These are phyloP conservation scores for Spheniscus humboldti DNA, from an alignment of 2,797 vertebrate species.

Conservation along the genomic window DNA sequence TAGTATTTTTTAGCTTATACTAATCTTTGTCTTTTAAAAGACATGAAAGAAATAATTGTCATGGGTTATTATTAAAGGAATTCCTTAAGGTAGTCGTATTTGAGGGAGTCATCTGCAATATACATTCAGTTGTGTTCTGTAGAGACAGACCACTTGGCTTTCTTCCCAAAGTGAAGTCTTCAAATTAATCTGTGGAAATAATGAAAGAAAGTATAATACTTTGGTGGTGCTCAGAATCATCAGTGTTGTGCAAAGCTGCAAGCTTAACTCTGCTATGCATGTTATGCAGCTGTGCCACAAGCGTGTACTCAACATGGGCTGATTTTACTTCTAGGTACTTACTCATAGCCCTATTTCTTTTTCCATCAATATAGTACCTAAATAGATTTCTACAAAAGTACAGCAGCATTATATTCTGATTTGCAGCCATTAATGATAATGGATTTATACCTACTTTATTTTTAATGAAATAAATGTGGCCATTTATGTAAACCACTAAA, in stretches of 20 bases:
- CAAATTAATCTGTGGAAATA: background rate
- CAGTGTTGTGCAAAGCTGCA: background rate
- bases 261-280: accelerated
- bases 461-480: background rate
- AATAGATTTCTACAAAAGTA: background rate
- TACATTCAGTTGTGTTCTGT: background rate
- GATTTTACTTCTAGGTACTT: background rate
- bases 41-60: background rate
- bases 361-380: background rate
- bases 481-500: background rate
- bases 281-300: background rate
- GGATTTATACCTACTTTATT: background rate
- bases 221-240: background rate
- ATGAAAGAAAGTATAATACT: background rate
- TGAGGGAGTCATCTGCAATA: background rate
- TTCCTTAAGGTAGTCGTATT: background rate
- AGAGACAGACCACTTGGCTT: background rate
- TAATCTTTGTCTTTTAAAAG: background rate
- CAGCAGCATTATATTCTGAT: background rate
- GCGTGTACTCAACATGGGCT: background rate
- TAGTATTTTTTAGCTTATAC: background rate
- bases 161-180: background rate
- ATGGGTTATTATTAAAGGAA: background rate
- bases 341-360: background rate
- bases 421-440: background rate